Percentiles rank a stretch among this genome's conserved stretches.
phyloP scores from a whole-genome alignment of 1,140 invertebrate genomes.

The Sogatella furcifera region DNA sequence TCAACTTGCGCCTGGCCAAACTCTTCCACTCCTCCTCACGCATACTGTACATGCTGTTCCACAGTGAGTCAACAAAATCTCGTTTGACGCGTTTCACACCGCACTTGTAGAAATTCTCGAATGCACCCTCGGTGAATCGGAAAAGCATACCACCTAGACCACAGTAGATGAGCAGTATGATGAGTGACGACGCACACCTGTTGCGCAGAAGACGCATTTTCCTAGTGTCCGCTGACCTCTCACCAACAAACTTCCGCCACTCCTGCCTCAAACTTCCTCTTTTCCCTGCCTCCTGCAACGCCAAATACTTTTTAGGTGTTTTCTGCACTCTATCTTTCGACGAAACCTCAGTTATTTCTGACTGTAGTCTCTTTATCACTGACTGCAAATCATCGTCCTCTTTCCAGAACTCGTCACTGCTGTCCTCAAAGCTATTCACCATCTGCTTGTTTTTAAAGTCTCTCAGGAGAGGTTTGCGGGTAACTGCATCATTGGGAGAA shows the following conservation, averaged over 20 bases:
- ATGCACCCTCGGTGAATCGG: slow-evolving; percentile 64
- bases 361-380: not conserved
- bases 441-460: slow-evolving; percentile 3
- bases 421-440: slow-evolving; percentile 10
- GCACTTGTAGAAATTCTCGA: slow-evolving; percentile 78
- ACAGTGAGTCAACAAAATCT: slow-evolving; percentile 71
- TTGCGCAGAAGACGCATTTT: slow-evolving; percentile 48
- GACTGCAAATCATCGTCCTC: not conserved
- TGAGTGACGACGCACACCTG: slow-evolving; percentile 49
- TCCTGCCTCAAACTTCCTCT: slow-evolving; percentile 21
- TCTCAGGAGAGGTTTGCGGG: slow-evolving; percentile 3
- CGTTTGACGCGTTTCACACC: slow-evolving; percentile 74
- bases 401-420: slow-evolving; percentile 24
- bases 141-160: slow-evolving; percentile 69
- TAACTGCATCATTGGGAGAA: not conserved
- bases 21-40: slow-evolving; percentile 82
- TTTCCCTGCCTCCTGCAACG: not conserved
- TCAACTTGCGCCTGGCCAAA: slow-evolving; percentile 62
- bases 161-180: slow-evolving; percentile 56
- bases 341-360: not conserved
- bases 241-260: slow-evolving; percentile 44
- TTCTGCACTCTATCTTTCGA: not conserved
- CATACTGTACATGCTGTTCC: slow-evolving; percentile 65
- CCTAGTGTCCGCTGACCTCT: slow-evolving; percentile 44
- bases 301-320: not conserved